Base-by-base conservation (phyloP, 2,797 vertebrate species). In the Artibeus jamaicensis region DNA sequence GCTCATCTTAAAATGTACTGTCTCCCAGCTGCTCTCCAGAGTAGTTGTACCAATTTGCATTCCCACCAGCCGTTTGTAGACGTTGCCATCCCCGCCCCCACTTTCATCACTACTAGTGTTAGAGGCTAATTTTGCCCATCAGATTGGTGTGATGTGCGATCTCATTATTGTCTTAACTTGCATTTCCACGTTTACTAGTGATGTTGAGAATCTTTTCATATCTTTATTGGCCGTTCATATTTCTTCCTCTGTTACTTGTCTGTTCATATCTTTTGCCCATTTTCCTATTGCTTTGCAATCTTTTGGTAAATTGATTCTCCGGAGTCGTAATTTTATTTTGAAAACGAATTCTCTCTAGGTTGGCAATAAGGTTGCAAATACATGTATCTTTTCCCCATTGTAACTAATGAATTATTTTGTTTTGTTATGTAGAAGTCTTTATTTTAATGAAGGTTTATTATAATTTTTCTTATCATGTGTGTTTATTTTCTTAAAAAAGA, bases 11-110 rank as follows among this genome's bases (percentile, higher is more conserved):
- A 74, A 26, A 50, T 67, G 67, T 42, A 42, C 53, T 34, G 32
- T 84, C 96, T 95, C 76, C 53, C 62, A 91, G 89, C 55, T 73
- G 12, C 62, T 90, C 86, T 95, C 53, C 59, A 32, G 85, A 65
- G 44, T 26, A 42, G 48, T 22, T 21, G 46, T 12, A 55, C n/a
- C 67, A 50, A 55, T 67, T 68, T 76, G 65, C 67, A 55, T 74
- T 70, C 18, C 67, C 59, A 59, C 67, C 32, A 42, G 71, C 68
- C 74, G 62, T 83, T 87, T 83, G 37, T 21, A 78, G 87, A 93
- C 37, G 57, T 29, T 22, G 59, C 32, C 9, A 1, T 29, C 11
- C 42, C 57, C 22, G 0, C 24, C 11, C 19, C 3, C 2, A 59
- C 24, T 3, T 6, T 89, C 79, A 48, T 57, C 71, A 44, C 21